Evolutionary conservation across 2,113 vertebrate genomes (phyloP), one percentile per base, ranked within the genome.

Genomic region (Tachysurus fulvidraco): DNA sequence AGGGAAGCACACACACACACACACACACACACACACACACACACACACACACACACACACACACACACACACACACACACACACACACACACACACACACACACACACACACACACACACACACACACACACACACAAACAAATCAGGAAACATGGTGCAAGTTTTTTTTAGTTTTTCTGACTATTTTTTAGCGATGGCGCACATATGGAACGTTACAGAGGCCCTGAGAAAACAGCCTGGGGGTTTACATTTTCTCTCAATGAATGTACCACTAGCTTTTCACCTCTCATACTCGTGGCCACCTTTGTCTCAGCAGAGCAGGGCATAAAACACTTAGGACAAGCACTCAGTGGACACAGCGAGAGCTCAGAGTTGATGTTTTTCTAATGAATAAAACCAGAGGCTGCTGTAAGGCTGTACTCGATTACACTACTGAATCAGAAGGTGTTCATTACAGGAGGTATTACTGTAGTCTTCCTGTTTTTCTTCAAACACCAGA

Each of bases 121-220:
- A 65, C 85, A 82, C 88, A 28, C 85, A 69, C 83, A 64, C 87
- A 81, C 55, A 89, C 84, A 73, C 83, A 71, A 41, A 85, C 54
- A 25, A 85, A 13, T 85, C 88, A 82, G 82, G 85, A 89, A 89
- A 86, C 64, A 73, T 10, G 7, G 84, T n/a, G 50, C 81, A 59
- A 30, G 85, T 52, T 50, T 50, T 36, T 36, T 36, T 50, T 50
- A 50, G 46, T 50, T 65, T 87, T 83, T 76, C 71, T 54, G 54
- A 67, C 59, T 77, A 44, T 81, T 93, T 92, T 88, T 94, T 59
- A 81, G 30, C 90, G 86, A 86, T 89, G 88, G 90, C 74, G 89
- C 84, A 86, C 79, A 17, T 88, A 91, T 93, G 93, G 94, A 93
- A 92, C 91, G 92, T 93, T 81, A 88, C 86, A 84, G 86, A 86